Base-by-base conservation (phyloP, 1,140 invertebrate genomes). In the Physella acuta region DNA sequence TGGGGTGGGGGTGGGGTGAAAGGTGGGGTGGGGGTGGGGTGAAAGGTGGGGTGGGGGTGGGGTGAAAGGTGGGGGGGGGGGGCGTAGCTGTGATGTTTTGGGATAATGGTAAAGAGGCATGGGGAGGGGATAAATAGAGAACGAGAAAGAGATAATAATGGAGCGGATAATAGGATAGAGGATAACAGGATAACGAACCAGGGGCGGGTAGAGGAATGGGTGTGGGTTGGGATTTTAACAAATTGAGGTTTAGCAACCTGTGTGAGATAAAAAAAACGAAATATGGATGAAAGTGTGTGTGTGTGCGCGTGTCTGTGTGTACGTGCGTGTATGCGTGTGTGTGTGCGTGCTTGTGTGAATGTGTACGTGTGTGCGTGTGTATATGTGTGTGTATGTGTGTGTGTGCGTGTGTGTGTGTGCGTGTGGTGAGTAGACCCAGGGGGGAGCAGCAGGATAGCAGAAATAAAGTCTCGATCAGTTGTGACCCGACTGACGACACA, bases 31-130 rank as follows among this genome's bases (percentile, higher is more conserved):
- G 60, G 34, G 28, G 1, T 55, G 24, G 56, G 33, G 2, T 28
- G 53, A 14, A 68, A 20, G 49, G 55, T 59, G 4, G 49, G 66
- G 53, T 28, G 30, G 17, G 26, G 39, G 39, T 20, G 34, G 53
- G 60, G 33, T 44, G 56, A 60, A n/a, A 68, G 66, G 36, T 4
- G 37, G 39, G 30, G 8, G 60, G 37, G 20, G 20, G 31, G 26
- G 44, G 55, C 8, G 31, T 3, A 33, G 36, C n/a, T 30, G 39
- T 39, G 24, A 59, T 24, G 36, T 20, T n/a, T 17, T 3, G 24
- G 36, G 39, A 28, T 30, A 30, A 52, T 17, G 4, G 26, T 39
- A 39, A 39, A 24, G 30, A 30, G 34, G 55, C 20, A 3, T 39
- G 44, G 26, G 55, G 26, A 30, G 26, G 44, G 34, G 37, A 59